Conservation (phyloP, 2,888 invertebrate species). For the Spodoptera exigua region DNA sequence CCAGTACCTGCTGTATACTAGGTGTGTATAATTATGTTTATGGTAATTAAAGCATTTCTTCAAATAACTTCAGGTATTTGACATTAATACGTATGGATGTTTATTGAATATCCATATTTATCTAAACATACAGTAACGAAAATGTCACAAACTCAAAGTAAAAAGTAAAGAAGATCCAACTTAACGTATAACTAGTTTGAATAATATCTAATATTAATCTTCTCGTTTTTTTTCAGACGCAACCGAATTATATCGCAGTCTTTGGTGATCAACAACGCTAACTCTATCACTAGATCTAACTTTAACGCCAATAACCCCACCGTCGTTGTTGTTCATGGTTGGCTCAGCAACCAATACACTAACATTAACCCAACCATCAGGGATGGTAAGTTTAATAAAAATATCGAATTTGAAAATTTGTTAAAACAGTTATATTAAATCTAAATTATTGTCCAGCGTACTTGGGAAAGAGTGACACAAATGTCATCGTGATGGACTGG, state of each 20-base stretch:
- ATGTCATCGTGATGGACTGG: conserved; percentile 71
- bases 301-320: conserved; percentile 66
- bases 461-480: conserved; percentile 59
- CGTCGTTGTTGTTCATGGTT: conserved; percentile 71
- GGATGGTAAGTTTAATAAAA: conserved; percentile 64
- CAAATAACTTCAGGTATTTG: too few species aligned
- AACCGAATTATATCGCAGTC: conserved; percentile 61
- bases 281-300: conserved; percentile 67
- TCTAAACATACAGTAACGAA: too few species aligned
- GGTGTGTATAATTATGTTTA: too few species aligned
- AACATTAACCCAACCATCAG: conserved; percentile 66
- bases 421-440: too few species aligned
- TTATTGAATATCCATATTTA: too few species aligned
- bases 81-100: too few species aligned
- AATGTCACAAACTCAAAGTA: too few species aligned
- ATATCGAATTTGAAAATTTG: too few species aligned
- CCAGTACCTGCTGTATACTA: conserved; percentile 63
- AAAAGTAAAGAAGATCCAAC: too few species aligned
- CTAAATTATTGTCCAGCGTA: conserved; percentile 63
- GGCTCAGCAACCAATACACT: conserved; percentile 67
- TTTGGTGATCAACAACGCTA: conserved; percentile 60
- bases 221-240: conserved; percentile 61
- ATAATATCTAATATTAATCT: too few species aligned
- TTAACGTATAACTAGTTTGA: too few species aligned
- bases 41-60: conserved; percentile 52